These are phyloP conservation scores for Caenorhabditis sp. DNA, from an alignment of 2,888 invertebrate species.

Conservation along the genomic window DNA sequence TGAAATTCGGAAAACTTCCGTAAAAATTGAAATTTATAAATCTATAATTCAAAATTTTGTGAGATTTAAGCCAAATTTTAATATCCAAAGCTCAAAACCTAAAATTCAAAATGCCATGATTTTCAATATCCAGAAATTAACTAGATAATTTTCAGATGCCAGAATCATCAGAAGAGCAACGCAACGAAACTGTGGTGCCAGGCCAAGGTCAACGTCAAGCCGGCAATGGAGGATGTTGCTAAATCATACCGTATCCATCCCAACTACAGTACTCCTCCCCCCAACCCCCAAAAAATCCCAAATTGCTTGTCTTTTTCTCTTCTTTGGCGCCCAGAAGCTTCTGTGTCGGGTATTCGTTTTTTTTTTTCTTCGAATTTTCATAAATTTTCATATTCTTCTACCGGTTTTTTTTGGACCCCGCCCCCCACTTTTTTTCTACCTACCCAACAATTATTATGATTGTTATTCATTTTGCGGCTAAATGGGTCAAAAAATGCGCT, in stretches of 20 bases:
- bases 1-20: too few relatives aligned
- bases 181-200: constrained; percentile 35
- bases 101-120: too few relatives aligned
- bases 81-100: too few relatives aligned
- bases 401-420: constrained; percentile 2
- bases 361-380: constrained; percentile 9
- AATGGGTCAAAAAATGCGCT: constrained; percentile 6
- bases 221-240: constrained; percentile 36
- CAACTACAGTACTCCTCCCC: neutral
- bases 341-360: neutral
- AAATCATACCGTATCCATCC: neutral
- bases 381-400: constrained; percentile 5
- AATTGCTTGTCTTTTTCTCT: neutral
- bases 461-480: too few relatives aligned
- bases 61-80: too few relatives aligned
- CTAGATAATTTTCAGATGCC: constrained; percentile 41
- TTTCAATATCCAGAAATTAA: too few relatives aligned
- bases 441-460: too few relatives aligned
- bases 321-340: neutral
- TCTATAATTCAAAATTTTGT: too few relatives aligned
- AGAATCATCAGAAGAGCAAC: constrained; percentile 40
- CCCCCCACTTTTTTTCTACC: neutral
- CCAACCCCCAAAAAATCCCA: neutral
- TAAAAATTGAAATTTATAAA: too few relatives aligned
- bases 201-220: constrained; percentile 29